Base-by-base conservation (phyloP, 2,888 invertebrate genomes). In the Pristionchus japonicus region DNA sequence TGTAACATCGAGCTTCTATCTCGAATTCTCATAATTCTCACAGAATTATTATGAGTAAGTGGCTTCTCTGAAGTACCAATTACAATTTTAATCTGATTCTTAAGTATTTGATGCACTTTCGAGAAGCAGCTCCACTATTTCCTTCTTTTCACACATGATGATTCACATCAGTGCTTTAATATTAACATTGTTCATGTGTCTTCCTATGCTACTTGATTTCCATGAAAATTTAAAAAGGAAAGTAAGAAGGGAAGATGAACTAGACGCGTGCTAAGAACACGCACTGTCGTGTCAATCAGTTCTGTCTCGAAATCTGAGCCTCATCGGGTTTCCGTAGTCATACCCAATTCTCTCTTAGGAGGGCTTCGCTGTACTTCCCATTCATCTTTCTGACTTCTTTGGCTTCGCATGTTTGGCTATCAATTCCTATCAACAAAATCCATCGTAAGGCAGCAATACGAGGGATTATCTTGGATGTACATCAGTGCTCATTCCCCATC, bases 351-450 rank as follows among this genome's bases (percentile, higher is more conserved):
- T 27, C 13, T 47, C 3, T 7, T 17, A 31, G 43, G 3, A 13
- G n/a, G 77, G 77, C 77, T 77, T 77, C 77, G 43, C 3, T 27
- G 27, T 77, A 74, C 40, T 74, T 74, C 74, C 40, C 37, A n/a
- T 77, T 15, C 43, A 23, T 27, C 77, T 27, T 43, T 27, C 11
- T 27, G 4, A 3, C n/a, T 1, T 23, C 17, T 57, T n/a, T n/a
- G 20, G 3, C 6, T 57, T 23, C 23, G 9, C 57, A 9, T 23
- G 4, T 57, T 1, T 3, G 23, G 23, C 23, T n/a, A 57, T n/a
- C n/a, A n/a, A 57, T 3, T 3, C 9, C 23, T n/a, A 57, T n/a
- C n/a, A n/a, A 57, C n/a, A 23, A 57, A 6, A 57, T 49, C 1
- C 57, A 23, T 57, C 57, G 3, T 1, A 20, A 3, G 20, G 20